These are phyloP conservation scores for Monarcha castaneiventris DNA, from an alignment of 2,113 vertebrate genomes.

Conservation along the genomic window DNA sequence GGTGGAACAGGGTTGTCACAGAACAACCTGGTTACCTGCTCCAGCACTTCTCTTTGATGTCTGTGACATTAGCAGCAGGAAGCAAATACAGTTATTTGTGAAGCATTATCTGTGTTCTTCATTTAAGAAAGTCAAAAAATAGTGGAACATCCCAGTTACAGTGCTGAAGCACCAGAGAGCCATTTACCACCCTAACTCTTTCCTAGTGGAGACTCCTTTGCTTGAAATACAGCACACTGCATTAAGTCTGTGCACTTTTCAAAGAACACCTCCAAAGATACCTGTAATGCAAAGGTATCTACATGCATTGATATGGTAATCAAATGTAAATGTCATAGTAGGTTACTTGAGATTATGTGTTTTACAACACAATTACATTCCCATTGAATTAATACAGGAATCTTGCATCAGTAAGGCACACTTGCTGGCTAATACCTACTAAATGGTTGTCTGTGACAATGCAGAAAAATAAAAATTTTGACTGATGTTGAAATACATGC, in stretches of 20 bases:
- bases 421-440: slow-evolving; percentile 49
- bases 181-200: not conserved
- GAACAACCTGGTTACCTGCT: not conserved
- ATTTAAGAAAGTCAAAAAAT: not conserved
- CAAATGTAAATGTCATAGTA: slow-evolving; percentile 66
- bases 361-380: slow-evolving; percentile 72
- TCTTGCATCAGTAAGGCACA: slow-evolving; percentile 47
- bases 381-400: slow-evolving; percentile 66
- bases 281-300: slow-evolving; percentile 33
- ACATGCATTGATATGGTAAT: slow-evolving; percentile 57
- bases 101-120: not conserved
- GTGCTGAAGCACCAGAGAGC: not conserved
- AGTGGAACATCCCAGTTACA: not conserved
- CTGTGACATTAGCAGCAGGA: not conserved
- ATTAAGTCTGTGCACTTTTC: not conserved
- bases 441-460: slow-evolving; percentile 43
- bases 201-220: not conserved
- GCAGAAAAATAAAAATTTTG: slow-evolving; percentile 61
- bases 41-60: not conserved
- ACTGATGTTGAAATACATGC: slow-evolving; percentile 8
- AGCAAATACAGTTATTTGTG: not conserved
- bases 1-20: not conserved
- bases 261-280: slow-evolving; percentile 20
- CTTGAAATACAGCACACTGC: not conserved
- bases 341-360: slow-evolving; percentile 60